These are phyloP conservation scores for Pluvianellus socialis DNA, from an alignment of 2,113 vertebrate species.

Conservation along the genomic window DNA sequence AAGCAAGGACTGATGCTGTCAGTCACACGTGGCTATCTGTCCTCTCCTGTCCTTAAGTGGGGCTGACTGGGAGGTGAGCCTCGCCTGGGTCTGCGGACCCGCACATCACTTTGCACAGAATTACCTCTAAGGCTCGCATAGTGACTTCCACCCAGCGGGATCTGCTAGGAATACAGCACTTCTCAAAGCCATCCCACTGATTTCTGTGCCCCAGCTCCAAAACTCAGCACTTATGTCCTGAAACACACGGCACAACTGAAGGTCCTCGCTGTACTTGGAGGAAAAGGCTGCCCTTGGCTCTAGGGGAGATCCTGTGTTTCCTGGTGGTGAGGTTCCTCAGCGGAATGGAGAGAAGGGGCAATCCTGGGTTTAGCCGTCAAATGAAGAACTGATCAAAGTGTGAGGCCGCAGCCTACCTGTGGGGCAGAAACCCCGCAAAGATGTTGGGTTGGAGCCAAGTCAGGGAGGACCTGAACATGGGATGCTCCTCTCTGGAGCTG, in stretches of 20 bases:
- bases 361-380: not conserved
- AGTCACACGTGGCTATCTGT: accelerated
- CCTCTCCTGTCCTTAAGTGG: not conserved
- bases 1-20: not conserved
- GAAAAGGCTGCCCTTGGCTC: not conserved
- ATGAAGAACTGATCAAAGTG: accelerated
- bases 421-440: not conserved
- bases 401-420: not conserved
- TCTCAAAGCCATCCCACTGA: not conserved
- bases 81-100: not conserved
- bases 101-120: not conserved
- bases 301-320: not conserved
- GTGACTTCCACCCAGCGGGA: not conserved
- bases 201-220: not conserved
- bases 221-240: not conserved
- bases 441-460: not conserved
- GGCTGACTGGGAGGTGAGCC: accelerated
- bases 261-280: not conserved
- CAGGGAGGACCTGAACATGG: not conserved
- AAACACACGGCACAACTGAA: not conserved
- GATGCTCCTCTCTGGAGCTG: not conserved
- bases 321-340: not conserved
- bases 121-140: not conserved
- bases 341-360: not conserved
- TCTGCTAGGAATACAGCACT: not conserved